Evolutionary conservation across 1,140 invertebrate species (phyloP).

Genomic region (Papilio dardanus): DNA sequence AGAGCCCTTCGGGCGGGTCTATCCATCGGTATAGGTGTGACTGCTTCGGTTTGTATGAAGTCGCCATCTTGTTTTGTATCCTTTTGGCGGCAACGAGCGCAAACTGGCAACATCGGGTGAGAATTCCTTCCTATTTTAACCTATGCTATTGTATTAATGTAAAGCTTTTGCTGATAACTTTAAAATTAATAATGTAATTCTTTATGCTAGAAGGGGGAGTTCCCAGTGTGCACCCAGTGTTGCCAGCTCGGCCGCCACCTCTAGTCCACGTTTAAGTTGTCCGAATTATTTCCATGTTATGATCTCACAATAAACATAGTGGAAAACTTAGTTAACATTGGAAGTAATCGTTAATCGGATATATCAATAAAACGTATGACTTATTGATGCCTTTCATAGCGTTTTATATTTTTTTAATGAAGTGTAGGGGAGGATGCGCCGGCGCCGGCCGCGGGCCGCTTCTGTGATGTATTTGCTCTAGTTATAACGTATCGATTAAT

Average conservation of each 20-base stretch:
- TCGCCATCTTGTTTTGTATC: constrained; percentile 9
- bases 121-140: neutral
- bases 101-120: constrained; percentile 24
- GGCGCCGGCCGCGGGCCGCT: constrained; percentile 72
- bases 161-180: neutral
- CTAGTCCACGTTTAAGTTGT: constrained; percentile 51
- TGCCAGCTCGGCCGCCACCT: constrained; percentile 38
- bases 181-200: neutral
- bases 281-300: constrained; percentile 51
- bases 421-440: constrained; percentile 55
- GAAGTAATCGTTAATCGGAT: constrained; percentile 64
- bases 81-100: constrained; percentile 10
- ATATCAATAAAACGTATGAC: constrained; percentile 64
- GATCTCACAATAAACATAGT: constrained; percentile 58
- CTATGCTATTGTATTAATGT: neutral
- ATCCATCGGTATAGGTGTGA: constrained; percentile 25
- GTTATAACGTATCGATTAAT: constrained; percentile 61
- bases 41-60: constrained; percentile 30
- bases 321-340: constrained; percentile 55
- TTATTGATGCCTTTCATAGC: constrained; percentile 70
- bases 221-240: constrained; percentile 24
- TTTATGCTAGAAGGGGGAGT: neutral
- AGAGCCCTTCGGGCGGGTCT: constrained; percentile 41
- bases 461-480: constrained; percentile 79
- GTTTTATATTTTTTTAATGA: constrained; percentile 78